Conservation (phyloP, 2,888 invertebrate genomes). For the Schizaphis graminum region DNA sequence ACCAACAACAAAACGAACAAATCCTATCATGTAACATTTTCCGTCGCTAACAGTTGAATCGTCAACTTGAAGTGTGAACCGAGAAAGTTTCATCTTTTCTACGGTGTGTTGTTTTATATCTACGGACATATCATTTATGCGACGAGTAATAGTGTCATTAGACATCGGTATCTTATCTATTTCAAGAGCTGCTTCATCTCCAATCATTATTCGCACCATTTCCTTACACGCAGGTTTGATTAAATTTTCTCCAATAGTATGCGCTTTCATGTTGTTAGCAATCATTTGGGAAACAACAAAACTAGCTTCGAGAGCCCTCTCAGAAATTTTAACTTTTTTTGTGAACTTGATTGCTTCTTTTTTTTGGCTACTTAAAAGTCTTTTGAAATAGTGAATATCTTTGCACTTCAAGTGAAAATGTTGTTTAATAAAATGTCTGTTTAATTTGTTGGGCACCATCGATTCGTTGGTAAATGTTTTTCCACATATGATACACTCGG, state of each 20-base stretch:
- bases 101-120: constrained; percentile 2
- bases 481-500: constrained; percentile 51
- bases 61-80: constrained; percentile 60
- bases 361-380: constrained; percentile 31
- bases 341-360: constrained; percentile 44
- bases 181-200: constrained; percentile 46
- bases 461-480: constrained; percentile 52
- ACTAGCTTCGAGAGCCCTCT: constrained; percentile 37
- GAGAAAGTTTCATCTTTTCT: constrained; percentile 16
- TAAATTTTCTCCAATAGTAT: constrained; percentile 34
- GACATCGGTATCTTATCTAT: constrained; percentile 37
- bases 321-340: constrained; percentile 33
- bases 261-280: constrained; percentile 39
- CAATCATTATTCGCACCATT: constrained; percentile 43
- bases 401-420: constrained; percentile 41
- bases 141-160: constrained; percentile 37
- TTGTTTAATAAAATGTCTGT: constrained; percentile 39
- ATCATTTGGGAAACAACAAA: constrained; percentile 55
- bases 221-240: constrained; percentile 46
- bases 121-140: background rate
- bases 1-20: constrained; percentile 61
- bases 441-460: constrained; percentile 50
- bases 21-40: constrained; percentile 61
- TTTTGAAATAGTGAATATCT: constrained; percentile 16
- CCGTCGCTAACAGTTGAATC: constrained; percentile 43